Evolutionary conservation across 2,888 invertebrate species (phyloP).

Genomic region (Cryptus viduatorius): DNA sequence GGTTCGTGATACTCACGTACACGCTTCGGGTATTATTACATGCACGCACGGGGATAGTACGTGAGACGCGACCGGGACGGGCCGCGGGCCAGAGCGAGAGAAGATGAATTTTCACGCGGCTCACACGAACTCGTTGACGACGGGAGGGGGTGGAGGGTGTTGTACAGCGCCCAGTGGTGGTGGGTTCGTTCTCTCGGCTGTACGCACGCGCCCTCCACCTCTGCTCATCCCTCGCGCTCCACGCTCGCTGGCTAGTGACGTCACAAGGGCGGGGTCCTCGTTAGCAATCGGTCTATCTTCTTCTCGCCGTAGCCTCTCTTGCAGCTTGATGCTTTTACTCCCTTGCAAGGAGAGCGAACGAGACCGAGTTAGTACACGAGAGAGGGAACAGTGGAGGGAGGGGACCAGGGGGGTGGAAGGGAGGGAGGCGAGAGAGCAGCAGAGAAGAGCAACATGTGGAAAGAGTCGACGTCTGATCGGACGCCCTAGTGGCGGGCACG

Average conservation of each 20-base stretch:
- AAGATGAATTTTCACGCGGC: slow-evolving; percentile 53
- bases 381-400: slow-evolving; percentile 15
- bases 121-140: slow-evolving; percentile 51
- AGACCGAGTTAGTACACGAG: neutral
- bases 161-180: slow-evolving; percentile 1
- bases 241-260: slow-evolving; percentile 75
- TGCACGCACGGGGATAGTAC: slow-evolving; percentile 12
- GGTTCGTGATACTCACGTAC: slow-evolving; percentile 16
- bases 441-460: slow-evolving; percentile 82
- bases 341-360: slow-evolving; percentile 33
- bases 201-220: slow-evolving; percentile 52
- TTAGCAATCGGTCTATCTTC: slow-evolving; percentile 75
- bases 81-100: neutral
- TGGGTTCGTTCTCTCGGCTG: slow-evolving; percentile 20
- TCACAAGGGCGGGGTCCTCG: slow-evolving; percentile 84
- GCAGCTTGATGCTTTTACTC: slow-evolving; percentile 26
- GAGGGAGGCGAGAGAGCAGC: slow-evolving; percentile 25
- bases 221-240: slow-evolving; percentile 36
- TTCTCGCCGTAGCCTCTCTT: slow-evolving; percentile 63
- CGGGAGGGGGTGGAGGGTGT: slow-evolving; percentile 26
- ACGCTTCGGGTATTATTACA: neutral
- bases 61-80: neutral
- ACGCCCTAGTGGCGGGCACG: slow-evolving; percentile 53
- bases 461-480: slow-evolving; percentile 73
- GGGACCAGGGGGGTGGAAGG: slow-evolving; percentile 34